These are phyloP conservation scores for Anolis carolinensis DNA, from an alignment of 2,113 vertebrate genomes.

Conservation along the genomic window DNA sequence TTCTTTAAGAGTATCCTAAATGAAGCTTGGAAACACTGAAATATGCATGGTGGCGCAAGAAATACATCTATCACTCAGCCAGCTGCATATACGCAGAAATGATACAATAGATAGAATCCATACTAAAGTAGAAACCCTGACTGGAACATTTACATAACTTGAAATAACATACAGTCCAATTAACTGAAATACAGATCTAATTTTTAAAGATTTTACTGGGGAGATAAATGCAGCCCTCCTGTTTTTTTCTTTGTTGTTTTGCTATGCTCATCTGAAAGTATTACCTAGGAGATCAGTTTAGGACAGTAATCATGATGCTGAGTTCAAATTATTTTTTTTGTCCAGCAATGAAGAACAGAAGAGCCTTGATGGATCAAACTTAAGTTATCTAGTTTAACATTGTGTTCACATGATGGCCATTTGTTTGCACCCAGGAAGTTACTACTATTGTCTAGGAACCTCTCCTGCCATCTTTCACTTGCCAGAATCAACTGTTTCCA, in stretches of 20 bases:
- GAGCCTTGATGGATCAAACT: no score
- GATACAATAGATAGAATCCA: not conserved
- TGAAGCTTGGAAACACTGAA: not conserved
- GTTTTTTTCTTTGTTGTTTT: not conserved
- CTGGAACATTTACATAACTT: not conserved
- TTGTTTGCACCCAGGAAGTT: no score
- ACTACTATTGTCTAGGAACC: not conserved
- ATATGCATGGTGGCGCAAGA: not conserved
- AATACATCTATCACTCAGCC: not conserved
- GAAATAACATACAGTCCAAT: not conserved
- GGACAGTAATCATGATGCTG: not conserved
- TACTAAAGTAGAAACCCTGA: not conserved
- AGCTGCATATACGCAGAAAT: not conserved
- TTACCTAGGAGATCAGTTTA: not conserved
- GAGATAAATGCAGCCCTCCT: not conserved
- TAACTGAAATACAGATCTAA: not conserved
- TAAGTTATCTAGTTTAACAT: no score
- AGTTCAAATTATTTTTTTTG: not conserved
- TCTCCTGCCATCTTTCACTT: not conserved
- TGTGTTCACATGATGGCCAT: no score
- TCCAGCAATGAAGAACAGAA: not conserved
- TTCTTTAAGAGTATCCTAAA: not conserved
- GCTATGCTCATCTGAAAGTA: not conserved
- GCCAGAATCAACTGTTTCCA: not conserved
- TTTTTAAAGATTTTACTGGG: no score